A percentile compares a stretch with the other conserved stretches of the same genome.
Evolutionary conservation across 2,113 vertebrate species (phyloP).

Genomic region (Anhinga anhinga): DNA sequence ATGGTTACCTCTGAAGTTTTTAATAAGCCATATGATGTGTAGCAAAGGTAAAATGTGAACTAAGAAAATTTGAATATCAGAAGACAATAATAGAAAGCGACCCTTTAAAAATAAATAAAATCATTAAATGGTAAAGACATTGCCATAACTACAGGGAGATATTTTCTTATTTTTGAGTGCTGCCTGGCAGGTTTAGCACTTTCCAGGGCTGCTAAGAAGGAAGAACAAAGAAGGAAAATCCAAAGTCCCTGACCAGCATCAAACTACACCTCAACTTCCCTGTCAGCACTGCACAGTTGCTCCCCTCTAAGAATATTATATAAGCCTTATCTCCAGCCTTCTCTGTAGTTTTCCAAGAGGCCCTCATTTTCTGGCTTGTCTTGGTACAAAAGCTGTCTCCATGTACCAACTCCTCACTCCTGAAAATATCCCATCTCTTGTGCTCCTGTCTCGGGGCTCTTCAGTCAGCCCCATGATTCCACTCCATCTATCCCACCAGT

Average conservation of each 20-base stretch:
- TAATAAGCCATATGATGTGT: not conserved
- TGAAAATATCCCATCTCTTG: not conserved
- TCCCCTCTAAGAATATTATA: not conserved
- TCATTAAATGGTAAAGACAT: not conserved
- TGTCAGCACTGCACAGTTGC: not conserved
- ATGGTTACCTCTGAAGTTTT: not conserved
- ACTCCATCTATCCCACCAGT: not conserved
- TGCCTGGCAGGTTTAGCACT: not conserved
- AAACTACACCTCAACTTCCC: not conserved
- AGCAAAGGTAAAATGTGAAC: not conserved
- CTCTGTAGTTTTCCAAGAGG: not conserved
- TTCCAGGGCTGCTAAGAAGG: not conserved
- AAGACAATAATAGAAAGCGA: not conserved
- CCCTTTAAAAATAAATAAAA: not conserved
- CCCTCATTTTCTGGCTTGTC: not conserved
- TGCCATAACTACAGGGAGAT: not conserved
- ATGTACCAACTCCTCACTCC: not conserved
- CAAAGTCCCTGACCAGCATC: not conserved
- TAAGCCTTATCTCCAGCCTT: not conserved
- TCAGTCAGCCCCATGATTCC: not conserved
- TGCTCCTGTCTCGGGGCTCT: not conserved
- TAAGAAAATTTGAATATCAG: not conserved
- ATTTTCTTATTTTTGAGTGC: not conserved
- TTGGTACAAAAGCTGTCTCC: not conserved
- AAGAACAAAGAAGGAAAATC: not conserved